Evolutionary conservation across 2,113 vertebrate genomes (phyloP).

Genomic region (Cryptotis parvus): DNA sequence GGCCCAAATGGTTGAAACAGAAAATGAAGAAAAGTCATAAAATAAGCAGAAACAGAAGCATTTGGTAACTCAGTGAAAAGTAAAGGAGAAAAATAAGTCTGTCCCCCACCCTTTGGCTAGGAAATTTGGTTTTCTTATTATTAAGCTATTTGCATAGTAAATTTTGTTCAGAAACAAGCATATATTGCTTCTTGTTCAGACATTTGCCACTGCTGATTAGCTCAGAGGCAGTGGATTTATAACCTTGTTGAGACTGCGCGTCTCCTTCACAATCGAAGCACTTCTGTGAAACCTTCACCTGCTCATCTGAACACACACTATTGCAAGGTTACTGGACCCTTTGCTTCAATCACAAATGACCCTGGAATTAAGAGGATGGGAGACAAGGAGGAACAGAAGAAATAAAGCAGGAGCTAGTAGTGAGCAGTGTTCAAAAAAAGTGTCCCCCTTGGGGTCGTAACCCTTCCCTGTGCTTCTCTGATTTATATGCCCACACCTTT

Average conservation of each 20-base stretch:
- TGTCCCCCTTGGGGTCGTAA: neutral
- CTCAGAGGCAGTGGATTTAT: neutral
- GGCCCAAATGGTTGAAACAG: neutral
- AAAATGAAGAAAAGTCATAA: neutral
- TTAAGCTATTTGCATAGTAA: neutral
- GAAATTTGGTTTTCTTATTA: constrained; percentile 26
- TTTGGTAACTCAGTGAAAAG: constrained; percentile 1
- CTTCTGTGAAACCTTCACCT: neutral
- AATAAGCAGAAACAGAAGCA: constrained; percentile 15
- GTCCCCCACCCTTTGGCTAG: neutral
- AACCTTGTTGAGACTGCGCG: neutral
- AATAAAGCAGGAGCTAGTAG: neutral
- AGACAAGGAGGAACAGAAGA: neutral
- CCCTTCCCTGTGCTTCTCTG: neutral
- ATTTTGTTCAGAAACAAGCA: neutral
- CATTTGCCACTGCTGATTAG: neutral
- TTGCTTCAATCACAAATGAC: neutral
- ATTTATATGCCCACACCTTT: neutral
- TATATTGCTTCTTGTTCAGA: neutral
- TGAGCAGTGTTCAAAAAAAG: too few species aligned
- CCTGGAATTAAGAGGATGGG: neutral
- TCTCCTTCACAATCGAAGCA: neutral
- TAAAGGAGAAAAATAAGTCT: neutral
- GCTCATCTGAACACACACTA: neutral
- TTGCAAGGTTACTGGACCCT: neutral